Base-by-base conservation (phyloP, 2,797 vertebrate genomes). In the Chaunax sp. region DNA sequence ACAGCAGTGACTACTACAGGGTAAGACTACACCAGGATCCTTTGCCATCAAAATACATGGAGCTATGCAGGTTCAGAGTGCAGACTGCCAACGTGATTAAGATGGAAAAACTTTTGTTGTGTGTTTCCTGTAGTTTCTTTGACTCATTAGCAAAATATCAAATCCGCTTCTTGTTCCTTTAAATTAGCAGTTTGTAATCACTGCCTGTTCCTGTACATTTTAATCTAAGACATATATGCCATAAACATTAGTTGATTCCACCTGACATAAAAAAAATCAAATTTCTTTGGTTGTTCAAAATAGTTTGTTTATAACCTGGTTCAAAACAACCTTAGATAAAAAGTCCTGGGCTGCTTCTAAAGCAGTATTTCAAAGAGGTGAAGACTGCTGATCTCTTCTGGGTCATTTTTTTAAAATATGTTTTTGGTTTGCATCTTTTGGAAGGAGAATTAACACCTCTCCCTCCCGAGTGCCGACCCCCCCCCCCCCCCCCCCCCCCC, bases 1-100 rank as follows among this genome's bases (percentile, higher is more conserved):
- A 99, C 93, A 99, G 97, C 95, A 98, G 96, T 1, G 98, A 99
- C 92, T 99, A 99, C 94, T 99, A 99, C 93, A 95, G 98, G 95
- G 98, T 99, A 94, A 95, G 96, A 53, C 68, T 64, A 55, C 47
- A 45, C 14, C n/a, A 3, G 5, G 0, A 28, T 52, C 6, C 13
- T 43, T 50, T 68, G 26, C 0, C 11, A 47, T 59, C 35, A 50
- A 56, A 54, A 44, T 16, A 33, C n/a, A 7, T 18, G 13, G 15
- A 43, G 19, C n/a, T 16, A 12, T 16, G 12, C 10, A 51, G 25
- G 1, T 33, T 58, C 22, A 25, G 15, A 44, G 19, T 19, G 28
- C 20, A 18, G 26, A 10, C 16, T 14, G 35, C 5, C 5, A 19
- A 33, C 15, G 13, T 9, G 16, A 44, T 28, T 0, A 25, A 69